Base-by-base conservation (phyloP, 2,888 invertebrate genomes). In the Leptothorax acervorum region DNA sequence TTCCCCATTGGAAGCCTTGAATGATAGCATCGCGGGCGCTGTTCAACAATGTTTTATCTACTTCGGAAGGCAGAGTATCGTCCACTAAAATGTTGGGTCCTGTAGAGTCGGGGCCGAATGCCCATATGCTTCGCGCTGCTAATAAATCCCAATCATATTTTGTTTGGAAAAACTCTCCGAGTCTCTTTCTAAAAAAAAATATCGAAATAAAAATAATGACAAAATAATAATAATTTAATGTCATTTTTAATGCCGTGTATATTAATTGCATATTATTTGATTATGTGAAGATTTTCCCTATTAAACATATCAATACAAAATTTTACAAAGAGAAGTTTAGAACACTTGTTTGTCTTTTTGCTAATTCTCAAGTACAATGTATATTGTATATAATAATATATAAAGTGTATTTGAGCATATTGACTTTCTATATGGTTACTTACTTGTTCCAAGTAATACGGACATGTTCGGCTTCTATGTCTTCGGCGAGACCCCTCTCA, bases 111-210 rank as follows among this genome's bases (percentile, higher is more conserved):
- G 99, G 99, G 0, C 99, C 99, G 95, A 99, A 99, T 0, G 99
- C 99, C 99, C 99, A 99, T 93, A 99, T 99, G 60, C 99, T 99
- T 91, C 99, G 97, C 12, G 99, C 99, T 1, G 99, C 99, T 87
- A 99, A 95, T 95, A 99, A 96, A 97, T 99, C 99, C 99, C 99
- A 99, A 95, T 99, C 99, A 95, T 99, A 99, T 95, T 99, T 99
- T 28, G 98, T 99, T 96, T 99, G 99, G 95, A 99, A 99, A 95
- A 99, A 99, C 95, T 99, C 99, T 31, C 99, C 99, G 55, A 99
- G 96, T 84, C 98, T 96, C 95, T 99, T 99, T 87, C 96, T 96
- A 85, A 3, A 78, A 71, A 28, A 51, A 75, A 31, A 51, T 42
- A 51, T n/a, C 23, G 23, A 35, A 35, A 35, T 35, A 35, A 18